Percentiles rank a stretch among this genome's conserved stretches.
Evolutionary conservation across 1,140 invertebrate genomes (phyloP).

Genomic region (Drosophila rufa): DNA sequence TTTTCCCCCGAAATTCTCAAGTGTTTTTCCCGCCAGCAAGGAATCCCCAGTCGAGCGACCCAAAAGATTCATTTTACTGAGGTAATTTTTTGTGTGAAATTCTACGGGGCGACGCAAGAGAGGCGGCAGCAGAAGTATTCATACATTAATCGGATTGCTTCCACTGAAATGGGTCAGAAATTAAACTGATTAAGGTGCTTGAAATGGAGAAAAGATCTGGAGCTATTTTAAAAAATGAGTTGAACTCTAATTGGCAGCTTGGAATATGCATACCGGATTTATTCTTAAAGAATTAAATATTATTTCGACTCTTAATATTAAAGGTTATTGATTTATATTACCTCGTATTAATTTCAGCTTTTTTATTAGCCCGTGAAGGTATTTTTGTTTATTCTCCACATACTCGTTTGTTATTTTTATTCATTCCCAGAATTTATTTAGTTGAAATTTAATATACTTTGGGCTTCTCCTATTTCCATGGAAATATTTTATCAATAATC

Average conservation of each 20-base stretch:
- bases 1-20: conserved; percentile 39
- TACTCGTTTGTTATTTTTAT: neutral
- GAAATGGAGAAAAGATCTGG: neutral
- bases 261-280: neutral
- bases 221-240: neutral
- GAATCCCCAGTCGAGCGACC: conserved; percentile 8
- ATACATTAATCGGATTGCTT: conserved; percentile 50
- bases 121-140: conserved; percentile 22
- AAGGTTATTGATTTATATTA: too few species aligned
- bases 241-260: neutral
- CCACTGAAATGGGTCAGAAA: conserved; percentile 32
- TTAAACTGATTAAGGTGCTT: conserved; percentile 22
- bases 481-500: neutral
- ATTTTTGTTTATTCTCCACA: neutral
- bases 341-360: too few species aligned
- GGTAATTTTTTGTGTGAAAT: conserved; percentile 44
- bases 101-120: neutral
- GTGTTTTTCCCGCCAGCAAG: conserved; percentile 3
- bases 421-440: neutral
- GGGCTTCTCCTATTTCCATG: neutral
- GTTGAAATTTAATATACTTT: neutral
- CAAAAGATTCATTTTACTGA: conserved; percentile 43
- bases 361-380: neutral
- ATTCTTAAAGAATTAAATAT: neutral
- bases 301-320: neutral